phyloP scores from a whole-genome alignment of 2,113 vertebrate genomes.

The Apteryx mantelli region DNA sequence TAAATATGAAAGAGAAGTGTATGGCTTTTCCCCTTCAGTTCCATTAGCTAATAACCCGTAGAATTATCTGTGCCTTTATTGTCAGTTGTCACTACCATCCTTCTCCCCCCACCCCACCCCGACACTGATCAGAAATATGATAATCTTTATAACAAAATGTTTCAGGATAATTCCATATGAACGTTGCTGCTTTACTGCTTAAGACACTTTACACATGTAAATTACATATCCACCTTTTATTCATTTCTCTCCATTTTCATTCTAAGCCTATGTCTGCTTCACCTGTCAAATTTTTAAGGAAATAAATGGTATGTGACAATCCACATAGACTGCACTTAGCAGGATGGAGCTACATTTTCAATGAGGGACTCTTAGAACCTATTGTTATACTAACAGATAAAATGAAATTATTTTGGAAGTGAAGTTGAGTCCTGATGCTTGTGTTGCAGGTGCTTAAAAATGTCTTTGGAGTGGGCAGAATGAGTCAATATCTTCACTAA shows the following conservation, averaged over 20 bases:
- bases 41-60: not conserved
- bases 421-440: not conserved
- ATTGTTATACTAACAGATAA: not conserved
- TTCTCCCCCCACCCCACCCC: not conserved
- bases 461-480: slow-evolving; percentile 4
- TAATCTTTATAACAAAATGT: not conserved
- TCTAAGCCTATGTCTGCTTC: not conserved
- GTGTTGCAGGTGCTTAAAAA: not conserved
- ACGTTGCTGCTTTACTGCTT: not conserved
- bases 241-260: not conserved
- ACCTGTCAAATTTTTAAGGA: not conserved
- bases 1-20: not conserved
- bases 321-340: accelerated
- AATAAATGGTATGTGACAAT: not conserved
- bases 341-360: not conserved
- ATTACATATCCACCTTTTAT: not conserved
- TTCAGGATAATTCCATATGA: not conserved
- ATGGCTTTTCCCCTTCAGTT: not conserved
- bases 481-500: not conserved
- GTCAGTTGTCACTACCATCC: not conserved
- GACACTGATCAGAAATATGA: not conserved
- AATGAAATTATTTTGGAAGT: not conserved
- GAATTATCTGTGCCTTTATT: not conserved
- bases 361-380: not conserved
- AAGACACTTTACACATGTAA: not conserved